Base-by-base conservation (phyloP, 2,888 invertebrate species). In the Masnerella sp. region DNA sequence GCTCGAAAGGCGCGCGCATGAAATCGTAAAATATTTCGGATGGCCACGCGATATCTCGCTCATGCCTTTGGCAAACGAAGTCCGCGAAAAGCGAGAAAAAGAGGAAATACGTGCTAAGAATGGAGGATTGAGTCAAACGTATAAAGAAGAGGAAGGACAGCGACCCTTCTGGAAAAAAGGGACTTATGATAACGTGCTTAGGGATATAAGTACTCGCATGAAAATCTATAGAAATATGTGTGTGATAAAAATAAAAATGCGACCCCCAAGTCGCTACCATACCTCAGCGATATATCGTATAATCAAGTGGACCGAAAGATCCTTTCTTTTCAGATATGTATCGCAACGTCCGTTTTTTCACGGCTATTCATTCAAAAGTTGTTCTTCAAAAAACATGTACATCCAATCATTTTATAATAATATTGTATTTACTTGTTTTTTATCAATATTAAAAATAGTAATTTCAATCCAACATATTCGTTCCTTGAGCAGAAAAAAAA, bases 141-240 rank as follows among this genome's bases (percentile, higher is more conserved):
- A 76, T 75, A 75, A 73, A 72, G 69, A 75, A 75, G 56, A 47
- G 61, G 56, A 64, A 69, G 70, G 62, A 73, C 67, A 70, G 73
- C 65, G 49, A 65, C 62, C 71, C 64, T 64, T 56, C 32, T 51
- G 61, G 65, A 71, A 64, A 65, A 69, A 75, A 65, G 54, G 67
- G 73, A 72, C 75, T 76, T 70, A 76, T 75, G 72, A 75, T 76
- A 76, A 76, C 73, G 75, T 73, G 75, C 75, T 76, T 76, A 73
- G 73, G 43, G 70, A 76, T 73, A 72, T 72, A 75, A 75, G 70
- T 73, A 76, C 73, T 76, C 54, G 59, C 67, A 67, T 61, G 70
- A 70, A 65, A 69, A 74, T 69, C 59, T 69, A 59, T 59, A 68
- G 74, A 69, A 74, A 65, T 74, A 65, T 65, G 51, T 58, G 54